phyloP scores from a whole-genome alignment of 2,888 invertebrate species.

The Epistrophe eligans region DNA sequence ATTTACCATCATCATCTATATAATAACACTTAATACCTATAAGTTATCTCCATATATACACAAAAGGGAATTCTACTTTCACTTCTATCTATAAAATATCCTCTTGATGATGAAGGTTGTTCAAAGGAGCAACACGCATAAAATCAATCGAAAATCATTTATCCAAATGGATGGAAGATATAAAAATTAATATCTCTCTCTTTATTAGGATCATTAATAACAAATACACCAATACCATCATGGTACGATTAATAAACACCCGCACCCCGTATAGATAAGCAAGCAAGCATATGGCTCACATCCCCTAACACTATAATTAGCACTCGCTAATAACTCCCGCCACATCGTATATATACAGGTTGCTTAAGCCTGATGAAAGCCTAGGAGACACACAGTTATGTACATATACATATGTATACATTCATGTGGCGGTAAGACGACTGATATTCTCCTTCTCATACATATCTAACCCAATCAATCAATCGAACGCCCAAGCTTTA shows the following conservation, averaged over 20 bases:
- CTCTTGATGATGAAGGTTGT: conserved; percentile 13
- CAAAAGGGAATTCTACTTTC: conserved; percentile 17
- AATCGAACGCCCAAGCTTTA: conserved; percentile 63
- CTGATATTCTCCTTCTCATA: conserved; percentile 2
- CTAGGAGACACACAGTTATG: background rate
- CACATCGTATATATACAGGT: conserved; percentile 12
- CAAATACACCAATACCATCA: conserved; percentile 17
- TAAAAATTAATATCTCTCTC: conserved; percentile 70
- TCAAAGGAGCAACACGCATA: conserved; percentile 56
- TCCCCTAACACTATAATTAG: conserved; percentile 60
- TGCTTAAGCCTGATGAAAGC: conserved; percentile 68
- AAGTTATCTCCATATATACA: conserved; percentile 28
- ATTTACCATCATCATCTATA: conserved; percentile 60
- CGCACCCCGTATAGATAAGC: background rate
- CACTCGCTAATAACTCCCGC: conserved; percentile 53
- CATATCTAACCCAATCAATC: conserved; percentile 61
- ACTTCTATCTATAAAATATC: conserved; percentile 1
- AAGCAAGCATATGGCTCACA: conserved; percentile 6
- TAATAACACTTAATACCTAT: conserved; percentile 62
- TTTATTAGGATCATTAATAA: conserved; percentile 63
- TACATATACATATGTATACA: background rate
- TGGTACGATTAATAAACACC: conserved; percentile 5
- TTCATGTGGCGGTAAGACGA: background rate
- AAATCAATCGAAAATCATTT: conserved; percentile 73
- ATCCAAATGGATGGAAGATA: conserved; percentile 68